phyloP scores from a whole-genome alignment of 2,113 vertebrate species.

The Pelecanus crispus region DNA sequence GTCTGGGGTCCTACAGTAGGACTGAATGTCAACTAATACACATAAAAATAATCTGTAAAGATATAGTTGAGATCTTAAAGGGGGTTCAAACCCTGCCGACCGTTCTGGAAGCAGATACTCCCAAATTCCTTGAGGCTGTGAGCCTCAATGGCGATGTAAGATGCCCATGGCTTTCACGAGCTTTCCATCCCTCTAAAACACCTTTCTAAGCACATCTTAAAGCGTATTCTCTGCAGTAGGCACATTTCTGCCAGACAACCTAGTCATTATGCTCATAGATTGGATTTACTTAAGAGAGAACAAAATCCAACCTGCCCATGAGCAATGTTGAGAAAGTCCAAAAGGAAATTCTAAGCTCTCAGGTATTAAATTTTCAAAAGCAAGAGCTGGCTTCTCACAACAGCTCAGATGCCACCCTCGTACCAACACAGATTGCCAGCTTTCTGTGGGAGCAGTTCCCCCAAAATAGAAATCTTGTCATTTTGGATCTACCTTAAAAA shows the following conservation, averaged over 20 bases:
- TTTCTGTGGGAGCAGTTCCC: neutral
- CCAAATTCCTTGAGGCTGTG: neutral
- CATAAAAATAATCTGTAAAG: neutral
- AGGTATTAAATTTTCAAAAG: neutral
- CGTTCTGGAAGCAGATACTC: neutral
- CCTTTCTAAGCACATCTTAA: neutral
- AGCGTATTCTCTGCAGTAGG: neutral
- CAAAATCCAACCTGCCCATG: neutral
- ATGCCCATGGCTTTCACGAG: neutral
- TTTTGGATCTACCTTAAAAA: neutral
- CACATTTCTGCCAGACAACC: neutral
- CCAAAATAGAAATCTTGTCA: neutral
- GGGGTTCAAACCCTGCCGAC: accelerated
- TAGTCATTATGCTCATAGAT: neutral
- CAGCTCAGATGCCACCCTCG: neutral
- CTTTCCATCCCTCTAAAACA: neutral
- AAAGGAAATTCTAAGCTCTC: neutral
- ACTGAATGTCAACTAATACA: no score
- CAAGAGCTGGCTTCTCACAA: neutral
- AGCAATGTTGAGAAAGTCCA: neutral
- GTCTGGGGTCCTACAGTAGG: neutral
- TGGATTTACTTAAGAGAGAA: neutral
- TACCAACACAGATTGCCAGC: neutral
- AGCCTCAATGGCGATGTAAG: accelerated
- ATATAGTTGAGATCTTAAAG: neutral